Evolutionary conservation across 2,888 invertebrate species (phyloP).

Genomic region (Hesperia comma): DNA sequence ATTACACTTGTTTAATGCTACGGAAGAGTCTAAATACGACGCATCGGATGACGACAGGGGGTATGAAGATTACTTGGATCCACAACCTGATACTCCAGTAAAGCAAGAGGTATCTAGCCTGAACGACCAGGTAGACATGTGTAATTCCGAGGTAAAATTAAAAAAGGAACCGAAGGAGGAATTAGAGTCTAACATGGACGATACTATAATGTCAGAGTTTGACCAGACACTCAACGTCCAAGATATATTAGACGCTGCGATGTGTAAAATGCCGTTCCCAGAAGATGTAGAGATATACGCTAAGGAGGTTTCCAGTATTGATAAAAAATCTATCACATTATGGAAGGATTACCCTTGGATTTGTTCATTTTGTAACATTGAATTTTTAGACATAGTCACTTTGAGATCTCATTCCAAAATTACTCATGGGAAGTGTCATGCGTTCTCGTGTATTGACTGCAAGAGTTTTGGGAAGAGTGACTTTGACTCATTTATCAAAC

Average conservation of each 20-base stretch:
- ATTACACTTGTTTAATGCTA: conserved; percentile 50
- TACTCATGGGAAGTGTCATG: conserved; percentile 85
- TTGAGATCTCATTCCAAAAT: conserved; percentile 85
- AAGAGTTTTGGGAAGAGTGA: conserved; percentile 81
- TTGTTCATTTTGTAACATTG: conserved; percentile 69
- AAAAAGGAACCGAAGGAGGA: conserved; percentile 70
- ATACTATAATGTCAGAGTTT: conserved; percentile 29
- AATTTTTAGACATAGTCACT: conserved; percentile 65
- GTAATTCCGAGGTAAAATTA: conserved; percentile 49
- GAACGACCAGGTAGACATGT: conserved; percentile 42
- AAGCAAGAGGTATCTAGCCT: conserved; percentile 41
- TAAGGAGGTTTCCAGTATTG: conserved; percentile 61
- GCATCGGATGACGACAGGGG: conserved; percentile 60
- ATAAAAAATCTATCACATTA: conserved; percentile 54
- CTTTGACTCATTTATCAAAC: conserved; percentile 27
- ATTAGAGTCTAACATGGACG: conserved; percentile 42
- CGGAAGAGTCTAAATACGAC: conserved; percentile 51
- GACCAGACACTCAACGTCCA: conserved; percentile 60
- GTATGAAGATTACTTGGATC: conserved; percentile 56
- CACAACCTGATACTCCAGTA: conserved; percentile 39
- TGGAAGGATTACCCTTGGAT: conserved; percentile 78
- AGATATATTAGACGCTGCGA: conserved; percentile 66
- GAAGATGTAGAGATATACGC: conserved; percentile 64
- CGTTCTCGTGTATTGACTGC: conserved; percentile 87
- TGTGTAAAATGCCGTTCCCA: conserved; percentile 54